These are phyloP conservation scores for Hydra vulgaris DNA, from an alignment of 30 jellyfish, hydroid and myxozoan species.

Conservation along the genomic window DNA sequence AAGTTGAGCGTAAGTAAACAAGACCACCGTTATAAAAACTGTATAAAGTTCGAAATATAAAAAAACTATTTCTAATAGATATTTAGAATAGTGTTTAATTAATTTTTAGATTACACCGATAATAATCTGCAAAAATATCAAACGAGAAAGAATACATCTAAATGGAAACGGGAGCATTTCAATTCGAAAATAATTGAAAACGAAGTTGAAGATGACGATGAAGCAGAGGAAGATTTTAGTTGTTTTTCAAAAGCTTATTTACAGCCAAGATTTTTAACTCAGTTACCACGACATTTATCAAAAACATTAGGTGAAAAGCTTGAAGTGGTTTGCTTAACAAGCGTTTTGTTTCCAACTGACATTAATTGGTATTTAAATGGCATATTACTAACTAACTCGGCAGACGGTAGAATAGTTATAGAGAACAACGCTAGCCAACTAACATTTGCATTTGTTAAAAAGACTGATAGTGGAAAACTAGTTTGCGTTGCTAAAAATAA, in stretches of 20 bases:
- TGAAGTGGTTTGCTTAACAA: constrained; percentile 7
- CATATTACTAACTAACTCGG: neutral
- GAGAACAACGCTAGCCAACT: constrained; percentile 1
- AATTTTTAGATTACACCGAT: neutral
- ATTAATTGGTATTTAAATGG: constrained; percentile 13
- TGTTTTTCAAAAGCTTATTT: constrained; percentile 7
- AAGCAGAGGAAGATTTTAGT: constrained; percentile 9
- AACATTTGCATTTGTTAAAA: neutral
- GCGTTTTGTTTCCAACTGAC: constrained; percentile 20
- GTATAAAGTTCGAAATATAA: too few relatives aligned
- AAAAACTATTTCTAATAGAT: too few relatives aligned
- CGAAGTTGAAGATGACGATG: neutral
- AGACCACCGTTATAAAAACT: too few relatives aligned
- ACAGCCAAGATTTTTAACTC: constrained; percentile 16
- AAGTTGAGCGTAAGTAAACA: neutral
- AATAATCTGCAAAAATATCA: neutral
- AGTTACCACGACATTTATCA: constrained; percentile 5
- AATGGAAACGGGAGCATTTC: neutral
- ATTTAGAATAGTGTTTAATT: too few relatives aligned
- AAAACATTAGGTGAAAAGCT: neutral
- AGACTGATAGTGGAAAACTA: neutral
- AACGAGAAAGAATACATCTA: neutral
- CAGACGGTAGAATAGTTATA: constrained; percentile 8
- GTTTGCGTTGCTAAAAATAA: constrained; percentile 13
- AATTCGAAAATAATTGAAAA: neutral